These are phyloP conservation scores for Helarctos malayanus DNA, from an alignment of 2,797 vertebrate genomes.

Conservation along the genomic window DNA sequence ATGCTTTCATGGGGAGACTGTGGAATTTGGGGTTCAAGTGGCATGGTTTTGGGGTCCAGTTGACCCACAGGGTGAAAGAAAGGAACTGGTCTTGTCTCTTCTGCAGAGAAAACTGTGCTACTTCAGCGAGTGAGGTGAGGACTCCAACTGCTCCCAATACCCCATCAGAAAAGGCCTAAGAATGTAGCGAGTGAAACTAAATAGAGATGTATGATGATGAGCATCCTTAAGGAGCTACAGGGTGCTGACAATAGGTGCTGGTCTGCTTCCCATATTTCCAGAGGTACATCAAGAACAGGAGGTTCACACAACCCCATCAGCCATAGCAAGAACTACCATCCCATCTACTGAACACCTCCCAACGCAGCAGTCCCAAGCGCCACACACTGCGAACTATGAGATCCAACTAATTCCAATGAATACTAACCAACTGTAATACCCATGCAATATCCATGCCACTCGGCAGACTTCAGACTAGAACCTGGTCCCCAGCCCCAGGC, in stretches of 20 bases:
- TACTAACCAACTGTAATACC: neutral
- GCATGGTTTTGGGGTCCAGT: neutral
- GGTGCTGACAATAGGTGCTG: accelerated
- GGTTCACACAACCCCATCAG: neutral
- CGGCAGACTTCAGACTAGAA: neutral
- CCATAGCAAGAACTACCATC: neutral
- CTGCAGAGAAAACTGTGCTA: neutral
- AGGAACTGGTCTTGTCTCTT: neutral
- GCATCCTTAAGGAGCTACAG: neutral
- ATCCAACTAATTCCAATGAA: neutral
- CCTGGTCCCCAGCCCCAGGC: neutral
- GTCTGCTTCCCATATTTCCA: neutral
- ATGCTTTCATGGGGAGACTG: neutral
- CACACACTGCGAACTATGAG: neutral
- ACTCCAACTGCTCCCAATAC: neutral
- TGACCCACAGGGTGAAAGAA: neutral
- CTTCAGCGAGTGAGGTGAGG: neutral
- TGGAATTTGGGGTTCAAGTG: neutral
- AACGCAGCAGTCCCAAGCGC: neutral
- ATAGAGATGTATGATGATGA: accelerated
- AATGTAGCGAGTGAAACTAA: neutral
- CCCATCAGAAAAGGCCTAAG: neutral
- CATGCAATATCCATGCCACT: accelerated
- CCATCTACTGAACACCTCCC: neutral
- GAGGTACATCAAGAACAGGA: neutral